A percentile compares a stretch with the other conserved stretches of the same genome.
phyloP scores from a whole-genome alignment of 53 echinoderm and acorn worm genomes.

The Henricia sp. region DNA sequence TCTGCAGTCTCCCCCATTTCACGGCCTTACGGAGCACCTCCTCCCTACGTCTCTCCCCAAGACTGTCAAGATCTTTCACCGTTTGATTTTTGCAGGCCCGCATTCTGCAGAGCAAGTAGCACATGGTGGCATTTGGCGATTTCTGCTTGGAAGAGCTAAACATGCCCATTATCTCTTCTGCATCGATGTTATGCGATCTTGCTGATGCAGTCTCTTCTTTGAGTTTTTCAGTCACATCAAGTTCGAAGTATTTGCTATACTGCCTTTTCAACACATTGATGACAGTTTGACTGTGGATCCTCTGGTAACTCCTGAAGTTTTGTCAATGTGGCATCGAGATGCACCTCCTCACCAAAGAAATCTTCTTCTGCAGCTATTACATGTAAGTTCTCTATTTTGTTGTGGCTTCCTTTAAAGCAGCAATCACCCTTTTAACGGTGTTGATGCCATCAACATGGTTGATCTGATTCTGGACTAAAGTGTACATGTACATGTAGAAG shows the following conservation, averaged over 20 bases:
- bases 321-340: constrained; percentile 24
- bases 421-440: constrained; percentile 46
- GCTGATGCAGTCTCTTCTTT: constrained; percentile 55
- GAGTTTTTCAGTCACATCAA: constrained; percentile 46
- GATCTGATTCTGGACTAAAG: constrained; percentile 1
- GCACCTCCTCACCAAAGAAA: constrained; percentile 43
- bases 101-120: constrained; percentile 45
- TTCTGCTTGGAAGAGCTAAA: constrained; percentile 51
- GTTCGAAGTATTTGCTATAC: constrained; percentile 45
- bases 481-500: constrained; percentile 49
- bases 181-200: constrained; percentile 64
- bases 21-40: constrained; percentile 57
- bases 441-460: constrained; percentile 66
- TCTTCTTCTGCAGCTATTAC: constrained; percentile 6
- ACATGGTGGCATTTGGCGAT: constrained; percentile 56
- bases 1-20: constrained; percentile 66
- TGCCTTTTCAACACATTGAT: constrained; percentile 47
- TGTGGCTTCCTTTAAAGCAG: constrained; percentile 7
- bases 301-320: not conserved
- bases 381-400: not conserved
- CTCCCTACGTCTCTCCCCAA: constrained; percentile 37
- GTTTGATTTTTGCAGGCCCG: constrained; percentile 49
- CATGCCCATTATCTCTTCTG: constrained; percentile 65
- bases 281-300: not conserved
- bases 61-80: constrained; percentile 43